A percentile compares a stretch with the other conserved stretches of the same genome.
These are phyloP conservation scores for Microcebus griseorufus DNA, from an alignment of 2,113 vertebrate genomes.

Conservation along the genomic window DNA sequence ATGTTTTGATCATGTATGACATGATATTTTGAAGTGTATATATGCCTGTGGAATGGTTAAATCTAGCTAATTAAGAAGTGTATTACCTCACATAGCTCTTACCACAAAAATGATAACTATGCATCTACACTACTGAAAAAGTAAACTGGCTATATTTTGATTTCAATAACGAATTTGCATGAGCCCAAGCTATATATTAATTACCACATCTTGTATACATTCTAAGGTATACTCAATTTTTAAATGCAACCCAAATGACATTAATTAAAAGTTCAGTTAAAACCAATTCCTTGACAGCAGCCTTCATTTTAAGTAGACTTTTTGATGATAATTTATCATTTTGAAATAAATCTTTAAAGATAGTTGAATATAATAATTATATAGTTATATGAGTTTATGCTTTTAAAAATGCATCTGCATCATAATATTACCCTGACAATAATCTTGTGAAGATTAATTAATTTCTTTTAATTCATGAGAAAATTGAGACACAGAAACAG, in stretches of 20 bases:
- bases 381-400: background rate
- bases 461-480: background rate
- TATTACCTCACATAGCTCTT: background rate
- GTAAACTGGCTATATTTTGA: background rate
- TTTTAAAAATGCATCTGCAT: background rate
- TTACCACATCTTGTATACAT: background rate
- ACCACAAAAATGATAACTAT: background rate
- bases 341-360: slow-evolving; percentile 9
- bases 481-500: background rate
- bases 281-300: background rate
- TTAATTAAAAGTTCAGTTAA: background rate
- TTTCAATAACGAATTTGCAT: background rate
- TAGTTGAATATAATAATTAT: background rate
- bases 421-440: background rate
- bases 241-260: background rate
- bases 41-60: background rate
- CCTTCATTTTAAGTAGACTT: background rate
- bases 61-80: background rate
- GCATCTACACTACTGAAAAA: background rate
- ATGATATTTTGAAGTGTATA: background rate
- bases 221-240: background rate
- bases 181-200: background rate
- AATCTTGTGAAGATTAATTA: background rate
- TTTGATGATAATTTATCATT: background rate
- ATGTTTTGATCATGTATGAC: background rate